Percentiles rank a stretch among this genome's conserved stretches.
phyloP scores from a whole-genome alignment of 2,113 vertebrate species.

The Spheniscus mendiculus region DNA sequence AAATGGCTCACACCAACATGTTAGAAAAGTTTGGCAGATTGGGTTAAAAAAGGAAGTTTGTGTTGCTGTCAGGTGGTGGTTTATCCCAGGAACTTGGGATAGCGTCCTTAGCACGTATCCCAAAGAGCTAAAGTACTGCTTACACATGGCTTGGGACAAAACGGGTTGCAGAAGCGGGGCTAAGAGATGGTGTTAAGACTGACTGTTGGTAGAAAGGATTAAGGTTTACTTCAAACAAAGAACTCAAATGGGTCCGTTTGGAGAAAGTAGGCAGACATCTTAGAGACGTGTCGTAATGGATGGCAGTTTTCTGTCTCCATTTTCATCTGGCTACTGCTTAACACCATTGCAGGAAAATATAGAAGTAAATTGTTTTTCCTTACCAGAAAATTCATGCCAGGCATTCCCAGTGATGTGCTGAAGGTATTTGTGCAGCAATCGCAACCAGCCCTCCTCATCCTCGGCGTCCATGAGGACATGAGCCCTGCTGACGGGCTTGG shows the following conservation, averaged over 20 bases:
- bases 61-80: background rate
- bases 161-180: accelerated
- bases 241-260: background rate
- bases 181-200: background rate
- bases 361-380: background rate
- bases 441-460: background rate
- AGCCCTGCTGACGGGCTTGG: background rate
- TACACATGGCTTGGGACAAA: background rate
- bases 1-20: background rate
- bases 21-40: background rate
- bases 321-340: background rate
- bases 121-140: background rate
- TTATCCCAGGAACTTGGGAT: background rate
- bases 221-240: background rate
- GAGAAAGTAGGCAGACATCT: background rate
- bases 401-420: background rate
- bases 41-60: background rate
- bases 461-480: background rate
- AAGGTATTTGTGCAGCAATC: background rate
- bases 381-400: background rate
- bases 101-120: background rate
- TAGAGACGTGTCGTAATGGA: accelerated
- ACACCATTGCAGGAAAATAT: background rate
- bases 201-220: background rate
- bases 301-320: background rate